A percentile compares a stretch with the other conserved stretches of the same genome.
Evolutionary conservation across 2,113 vertebrate genomes (phyloP).

Genomic region (Strix aluco): DNA sequence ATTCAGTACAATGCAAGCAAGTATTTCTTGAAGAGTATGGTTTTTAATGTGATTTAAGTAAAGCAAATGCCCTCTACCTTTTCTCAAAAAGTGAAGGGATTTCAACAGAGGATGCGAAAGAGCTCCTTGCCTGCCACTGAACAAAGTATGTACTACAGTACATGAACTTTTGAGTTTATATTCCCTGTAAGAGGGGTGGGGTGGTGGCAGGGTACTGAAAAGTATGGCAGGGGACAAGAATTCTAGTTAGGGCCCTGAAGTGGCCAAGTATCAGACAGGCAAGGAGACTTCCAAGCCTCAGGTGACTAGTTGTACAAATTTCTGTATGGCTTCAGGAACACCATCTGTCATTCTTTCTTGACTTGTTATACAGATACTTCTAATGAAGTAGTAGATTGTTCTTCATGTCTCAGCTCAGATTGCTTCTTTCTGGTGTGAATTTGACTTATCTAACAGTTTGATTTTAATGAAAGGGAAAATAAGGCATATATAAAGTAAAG

Average conservation of each 20-base stretch:
- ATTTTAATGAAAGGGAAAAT: neutral
- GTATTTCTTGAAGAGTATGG: neutral
- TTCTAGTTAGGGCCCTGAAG: neutral
- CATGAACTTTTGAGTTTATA: neutral
- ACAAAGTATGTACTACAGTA: no score
- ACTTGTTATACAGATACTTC: neutral
- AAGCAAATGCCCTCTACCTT: neutral
- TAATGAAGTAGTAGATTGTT: neutral
- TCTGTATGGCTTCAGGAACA: neutral
- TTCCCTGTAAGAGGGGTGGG: neutral
- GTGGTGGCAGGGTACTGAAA: neutral
- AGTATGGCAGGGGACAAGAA: neutral
- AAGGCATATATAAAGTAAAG: neutral
- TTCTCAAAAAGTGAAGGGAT: neutral
- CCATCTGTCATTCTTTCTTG: neutral
- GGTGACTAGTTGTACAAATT: neutral
- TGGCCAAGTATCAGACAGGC: neutral
- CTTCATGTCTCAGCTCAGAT: neutral
- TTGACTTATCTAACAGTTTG: neutral
- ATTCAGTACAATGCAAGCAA: neutral
- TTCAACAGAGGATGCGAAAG: neutral
- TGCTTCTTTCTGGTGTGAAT: neutral
- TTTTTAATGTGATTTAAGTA: neutral
- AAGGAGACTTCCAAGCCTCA: neutral
- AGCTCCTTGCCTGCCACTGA: neutral